Base-by-base conservation (phyloP, 1,140 invertebrate genomes). In the Cataglyphis hispanica region DNA sequence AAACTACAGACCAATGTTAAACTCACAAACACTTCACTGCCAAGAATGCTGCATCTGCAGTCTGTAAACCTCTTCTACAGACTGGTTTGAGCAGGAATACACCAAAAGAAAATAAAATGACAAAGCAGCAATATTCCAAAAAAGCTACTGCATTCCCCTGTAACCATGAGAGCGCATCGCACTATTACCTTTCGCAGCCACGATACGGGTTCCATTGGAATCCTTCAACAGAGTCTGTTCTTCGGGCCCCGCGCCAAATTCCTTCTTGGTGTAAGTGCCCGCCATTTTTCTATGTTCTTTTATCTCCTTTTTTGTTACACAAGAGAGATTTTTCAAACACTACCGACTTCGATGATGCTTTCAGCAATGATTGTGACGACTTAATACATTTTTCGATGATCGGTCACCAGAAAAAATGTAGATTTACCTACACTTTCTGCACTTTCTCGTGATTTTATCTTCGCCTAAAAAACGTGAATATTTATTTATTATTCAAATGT, bases 261-360 rank as follows among this genome's bases (percentile, higher is more conserved):
- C 94, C 67, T 94, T 95, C 83, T 94, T 95, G 60, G 93, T 95
- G 74, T 95, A 95, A 60, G 91, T 95, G 60, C 94, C 94, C 80
- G 94, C 93, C 94, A 95, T 95, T 91, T 93, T 91, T 86, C 53
- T 63, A 13, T 13, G 40, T 76, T 58, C 31, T n/a, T 22, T 58
- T 74, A 22, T 37, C 25, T 31, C 27, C 3, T 40, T 80, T 80
- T 58, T 16, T 3, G 19, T 69, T 69, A 40, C 1, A 2, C 60
- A 63, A 67, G 61, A 31, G 13, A 58, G 19, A 40, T 34, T 69
- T 31, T 40, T 69, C n/a, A 69, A 69, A 56, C 1, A 0, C 43
- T 69, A 53, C 34, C 34, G 16, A 53, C 64, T 67, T 80, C 7
- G 1, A 80, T 11, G 10, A 40, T 50, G 13, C 25, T n/a, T 53